phyloP scores from a whole-genome alignment of 2,113 vertebrate genomes.

The Lepidiolamprologus cunningtoni region DNA sequence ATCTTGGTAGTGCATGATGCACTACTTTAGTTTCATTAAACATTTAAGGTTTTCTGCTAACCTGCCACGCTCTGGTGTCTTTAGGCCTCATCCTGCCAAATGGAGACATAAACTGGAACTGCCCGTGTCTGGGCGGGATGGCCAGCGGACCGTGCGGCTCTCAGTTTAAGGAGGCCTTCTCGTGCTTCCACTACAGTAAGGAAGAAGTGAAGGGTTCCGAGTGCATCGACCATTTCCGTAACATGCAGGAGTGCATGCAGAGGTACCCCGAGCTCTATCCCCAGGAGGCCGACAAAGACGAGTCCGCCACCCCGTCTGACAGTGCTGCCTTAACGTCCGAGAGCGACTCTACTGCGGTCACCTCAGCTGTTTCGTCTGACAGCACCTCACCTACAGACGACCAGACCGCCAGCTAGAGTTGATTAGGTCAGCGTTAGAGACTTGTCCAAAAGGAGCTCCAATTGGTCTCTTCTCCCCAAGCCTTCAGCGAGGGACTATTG shows the following conservation, averaged over 20 bases:
- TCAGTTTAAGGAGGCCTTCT: conserved; percentile 96
- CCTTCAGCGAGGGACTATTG: neutral
- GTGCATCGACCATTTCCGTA: conserved; percentile 87
- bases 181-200: conserved; percentile 94
- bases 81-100: conserved; percentile 88
- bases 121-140: conserved; percentile 94
- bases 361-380: neutral
- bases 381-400: conserved; percentile 21
- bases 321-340: conserved; percentile 8
- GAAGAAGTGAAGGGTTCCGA: conserved; percentile 95
- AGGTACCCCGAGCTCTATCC: conserved; percentile 93
- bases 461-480: neutral
- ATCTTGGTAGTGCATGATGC: neutral
- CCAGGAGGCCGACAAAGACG: conserved; percentile 83
- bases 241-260: conserved; percentile 98
- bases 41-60: neutral
- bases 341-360: conserved; percentile 1
- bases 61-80: neutral
- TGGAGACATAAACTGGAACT: conserved; percentile 98
- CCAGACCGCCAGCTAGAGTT: conserved; percentile 52
- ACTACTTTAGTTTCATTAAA: neutral
- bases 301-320: neutral
- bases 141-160: conserved; percentile 93
- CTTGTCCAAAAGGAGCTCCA: neutral
- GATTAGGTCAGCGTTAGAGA: neutral